Evolutionary conservation across 37 sponge, comb jelly and placozoan genomes (phyloP).

Genomic region (Halisarca cf. caerulea): DNA sequence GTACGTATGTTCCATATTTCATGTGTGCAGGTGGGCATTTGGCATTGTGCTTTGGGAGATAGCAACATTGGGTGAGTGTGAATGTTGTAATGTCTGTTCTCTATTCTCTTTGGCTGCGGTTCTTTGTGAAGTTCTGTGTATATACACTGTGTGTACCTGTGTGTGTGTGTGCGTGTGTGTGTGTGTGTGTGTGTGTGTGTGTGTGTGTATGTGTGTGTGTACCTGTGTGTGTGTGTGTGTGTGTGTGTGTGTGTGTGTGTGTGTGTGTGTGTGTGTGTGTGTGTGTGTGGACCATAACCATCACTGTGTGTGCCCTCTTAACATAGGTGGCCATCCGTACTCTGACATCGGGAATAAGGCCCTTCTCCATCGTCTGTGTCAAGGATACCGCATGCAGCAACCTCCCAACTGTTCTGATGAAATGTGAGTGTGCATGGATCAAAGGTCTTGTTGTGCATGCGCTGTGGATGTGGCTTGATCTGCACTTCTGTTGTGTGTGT

Average conservation of each 20-base stretch:
- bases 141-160: constrained; percentile 6
- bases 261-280: too few species aligned
- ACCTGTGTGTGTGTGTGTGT: too few species aligned
- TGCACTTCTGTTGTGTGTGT: too few species aligned
- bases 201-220: too few species aligned
- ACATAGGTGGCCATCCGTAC: constrained; percentile 3
- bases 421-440: constrained; percentile 66
- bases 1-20: background rate
- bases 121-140: background rate
- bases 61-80: constrained; percentile 56
- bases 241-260: too few species aligned
- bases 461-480: too few species aligned
- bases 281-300: too few species aligned
- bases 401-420: constrained; percentile 62
- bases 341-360: constrained; percentile 12
- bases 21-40: constrained; percentile 54
- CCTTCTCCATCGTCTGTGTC: background rate
- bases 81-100: background rate
- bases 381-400: constrained; percentile 55
- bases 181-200: too few species aligned
- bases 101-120: background rate
- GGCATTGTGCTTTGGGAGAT: constrained; percentile 78
- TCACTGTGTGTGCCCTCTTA: background rate
- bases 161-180: background rate
- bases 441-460: too few species aligned